These are phyloP conservation scores for Venturia canescens DNA, from an alignment of 1,140 invertebrate species.

Conservation along the genomic window DNA sequence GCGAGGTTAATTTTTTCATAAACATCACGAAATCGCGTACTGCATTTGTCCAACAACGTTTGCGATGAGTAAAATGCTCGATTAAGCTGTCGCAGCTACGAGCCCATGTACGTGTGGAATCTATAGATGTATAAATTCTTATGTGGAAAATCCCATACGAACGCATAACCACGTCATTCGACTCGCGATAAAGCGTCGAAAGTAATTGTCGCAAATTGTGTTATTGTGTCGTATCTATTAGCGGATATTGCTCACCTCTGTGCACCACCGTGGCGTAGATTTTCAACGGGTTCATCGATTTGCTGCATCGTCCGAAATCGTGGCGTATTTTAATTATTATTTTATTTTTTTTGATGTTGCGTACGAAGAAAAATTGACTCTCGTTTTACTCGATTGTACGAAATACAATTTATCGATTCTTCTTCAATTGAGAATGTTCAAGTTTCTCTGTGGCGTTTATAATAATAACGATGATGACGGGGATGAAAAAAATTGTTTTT, in stretches of 20 bases:
- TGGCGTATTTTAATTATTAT: neutral
- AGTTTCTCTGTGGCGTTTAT: too few species aligned
- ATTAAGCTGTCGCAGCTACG: neutral
- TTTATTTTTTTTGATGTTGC: too few species aligned
- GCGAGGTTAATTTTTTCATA: neutral
- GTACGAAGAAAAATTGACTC: too few species aligned
- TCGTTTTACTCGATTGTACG: too few species aligned
- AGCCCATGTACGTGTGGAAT: too few species aligned
- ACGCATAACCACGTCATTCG: conserved; percentile 9
- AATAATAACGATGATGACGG: too few species aligned
- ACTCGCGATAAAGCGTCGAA: conserved; percentile 20
- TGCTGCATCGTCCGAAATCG: neutral
- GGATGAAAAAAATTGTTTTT: too few species aligned
- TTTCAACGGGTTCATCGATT: conserved; percentile 12
- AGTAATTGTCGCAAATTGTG: conserved; percentile 19
- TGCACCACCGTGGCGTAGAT: neutral
- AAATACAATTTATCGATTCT: too few species aligned
- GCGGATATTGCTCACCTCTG: conserved; percentile 24
- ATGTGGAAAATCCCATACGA: conserved; percentile 22
- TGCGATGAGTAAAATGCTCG: neutral
- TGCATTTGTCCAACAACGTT: neutral
- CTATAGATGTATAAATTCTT: neutral
- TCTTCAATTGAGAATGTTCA: too few species aligned
- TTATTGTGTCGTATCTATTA: conserved; percentile 25
- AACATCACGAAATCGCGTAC: neutral